Conservation (phyloP, 2,888 invertebrate species). For the Sphinx pinastri region DNA sequence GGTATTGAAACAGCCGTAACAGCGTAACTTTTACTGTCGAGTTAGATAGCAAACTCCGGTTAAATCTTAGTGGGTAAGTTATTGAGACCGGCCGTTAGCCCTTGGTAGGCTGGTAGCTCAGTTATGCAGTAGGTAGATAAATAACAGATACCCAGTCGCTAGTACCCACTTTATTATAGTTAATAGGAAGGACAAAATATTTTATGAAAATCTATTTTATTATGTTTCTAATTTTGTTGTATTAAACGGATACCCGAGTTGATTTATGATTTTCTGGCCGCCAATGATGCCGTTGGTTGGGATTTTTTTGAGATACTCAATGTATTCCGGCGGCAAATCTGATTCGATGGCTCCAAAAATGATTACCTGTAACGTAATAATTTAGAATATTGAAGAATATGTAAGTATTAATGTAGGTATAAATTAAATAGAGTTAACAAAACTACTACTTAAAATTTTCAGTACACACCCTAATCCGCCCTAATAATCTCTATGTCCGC, state of each 20-base stretch:
- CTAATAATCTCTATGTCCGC: no score
- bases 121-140: neutral
- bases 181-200: neutral
- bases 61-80: no score
- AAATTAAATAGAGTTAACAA: no score
- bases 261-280: slow-evolving; percentile 32
- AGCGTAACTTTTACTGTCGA: no score
- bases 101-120: no score
- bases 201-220: neutral
- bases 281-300: slow-evolving; percentile 86
- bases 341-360: slow-evolving; percentile 32
- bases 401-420: neutral
- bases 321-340: slow-evolving; percentile 32
- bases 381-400: neutral
- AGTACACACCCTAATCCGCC: no score
- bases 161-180: neutral
- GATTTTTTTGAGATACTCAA: slow-evolving; percentile 59
- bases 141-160: neutral
- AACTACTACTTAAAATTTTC: no score
- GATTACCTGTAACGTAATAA: slow-evolving; percentile 29
- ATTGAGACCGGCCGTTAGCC: no score
- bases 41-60: no score
- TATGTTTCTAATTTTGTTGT: slow-evolving; percentile 5
- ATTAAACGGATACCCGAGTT: slow-evolving; percentile 49
- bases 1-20: no score